These are phyloP conservation scores for Spilosoma lubricipeda DNA, from an alignment of 2,888 invertebrate genomes.

Conservation along the genomic window DNA sequence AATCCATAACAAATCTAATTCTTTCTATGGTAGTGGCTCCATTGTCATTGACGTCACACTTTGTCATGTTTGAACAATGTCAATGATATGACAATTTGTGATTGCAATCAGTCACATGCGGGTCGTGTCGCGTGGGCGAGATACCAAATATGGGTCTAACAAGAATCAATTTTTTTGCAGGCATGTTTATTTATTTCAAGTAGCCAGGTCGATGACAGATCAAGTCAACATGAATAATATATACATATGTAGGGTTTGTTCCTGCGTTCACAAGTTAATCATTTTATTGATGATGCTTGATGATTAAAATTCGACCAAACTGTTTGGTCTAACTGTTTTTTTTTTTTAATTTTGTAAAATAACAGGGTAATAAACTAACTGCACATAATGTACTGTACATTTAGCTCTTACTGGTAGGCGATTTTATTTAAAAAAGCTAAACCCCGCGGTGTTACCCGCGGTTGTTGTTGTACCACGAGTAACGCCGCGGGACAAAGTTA, in stretches of 20 bases:
- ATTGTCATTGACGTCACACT: background rate
- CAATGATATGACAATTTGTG: slow-evolving; percentile 15
- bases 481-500: no score
- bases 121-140: slow-evolving; percentile 25
- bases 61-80: slow-evolving; percentile 9
- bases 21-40: slow-evolving; percentile 10
- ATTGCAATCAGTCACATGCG: background rate
- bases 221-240: background rate
- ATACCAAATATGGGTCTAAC: slow-evolving; percentile 17
- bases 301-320: background rate
- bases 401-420: no score
- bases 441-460: no score
- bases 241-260: background rate
- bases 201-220: slow-evolving; percentile 8
- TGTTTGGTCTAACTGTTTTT: background rate
- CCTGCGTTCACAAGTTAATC: background rate
- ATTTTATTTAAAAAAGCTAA: no score
- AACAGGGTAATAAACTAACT: no score
- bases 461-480: no score
- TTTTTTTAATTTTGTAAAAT: background rate
- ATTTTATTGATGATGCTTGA: background rate
- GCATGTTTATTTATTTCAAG: background rate
- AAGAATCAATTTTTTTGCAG: background rate
- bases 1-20: background rate
- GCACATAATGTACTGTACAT: no score